Percentiles rank a stretch among this genome's conserved stretches.
Evolutionary conservation across 2,113 vertebrate species (phyloP).

Genomic region (Desmodus rotundus): DNA sequence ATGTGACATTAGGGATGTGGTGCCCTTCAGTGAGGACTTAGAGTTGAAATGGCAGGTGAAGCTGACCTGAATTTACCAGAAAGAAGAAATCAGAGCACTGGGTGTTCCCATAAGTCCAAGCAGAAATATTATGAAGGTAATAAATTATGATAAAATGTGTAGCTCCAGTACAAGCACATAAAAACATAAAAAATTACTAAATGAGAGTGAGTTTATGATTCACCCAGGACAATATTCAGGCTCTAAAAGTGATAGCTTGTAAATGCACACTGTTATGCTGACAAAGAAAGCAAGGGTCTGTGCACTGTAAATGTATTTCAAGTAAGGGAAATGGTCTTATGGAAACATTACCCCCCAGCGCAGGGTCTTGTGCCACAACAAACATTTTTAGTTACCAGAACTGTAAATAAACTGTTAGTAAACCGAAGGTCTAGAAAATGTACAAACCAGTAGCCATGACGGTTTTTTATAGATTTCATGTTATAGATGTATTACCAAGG

Average conservation of each 20-base stretch:
- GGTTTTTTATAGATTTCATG: background rate
- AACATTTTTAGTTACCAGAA: background rate
- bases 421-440: background rate
- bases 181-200: conserved; percentile 40
- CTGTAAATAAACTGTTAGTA: background rate
- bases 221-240: background rate
- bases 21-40: background rate
- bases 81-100: background rate
- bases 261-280: background rate
- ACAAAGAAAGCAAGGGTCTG: background rate
- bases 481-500: background rate
- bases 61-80: background rate
- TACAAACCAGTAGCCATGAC: background rate
- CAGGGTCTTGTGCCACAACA: background rate
- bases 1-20: background rate
- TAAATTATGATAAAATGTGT: conserved; percentile 39
- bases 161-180: background rate
- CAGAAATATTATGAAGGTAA: conserved; percentile 13
- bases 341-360: background rate
- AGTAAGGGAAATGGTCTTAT: background rate
- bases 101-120: background rate
- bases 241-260: background rate
- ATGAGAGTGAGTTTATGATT: background rate
- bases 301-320: background rate
- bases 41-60: background rate